A percentile compares a stretch with the other conserved stretches of the same genome.
Conservation (phyloP, 2,797 vertebrate genomes). For the Brachyrhaphis roseni region DNA sequence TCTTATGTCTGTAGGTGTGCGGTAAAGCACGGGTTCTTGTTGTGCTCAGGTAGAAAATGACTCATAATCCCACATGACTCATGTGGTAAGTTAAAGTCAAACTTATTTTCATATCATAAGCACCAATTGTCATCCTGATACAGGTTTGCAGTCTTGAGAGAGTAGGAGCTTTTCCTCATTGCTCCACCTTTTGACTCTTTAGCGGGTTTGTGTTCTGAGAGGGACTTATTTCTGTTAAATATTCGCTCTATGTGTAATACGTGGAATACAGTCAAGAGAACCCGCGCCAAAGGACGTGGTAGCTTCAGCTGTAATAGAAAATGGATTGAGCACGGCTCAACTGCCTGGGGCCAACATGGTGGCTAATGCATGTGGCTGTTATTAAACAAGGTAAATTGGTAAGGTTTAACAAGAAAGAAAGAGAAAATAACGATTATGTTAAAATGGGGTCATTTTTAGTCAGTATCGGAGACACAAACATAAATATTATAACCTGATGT, state of each 20-base stretch:
- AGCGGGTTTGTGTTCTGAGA: constrained; percentile 23
- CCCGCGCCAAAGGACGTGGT: constrained; percentile 59
- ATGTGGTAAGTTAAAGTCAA: constrained; percentile 60
- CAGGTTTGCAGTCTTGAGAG: constrained; percentile 39
- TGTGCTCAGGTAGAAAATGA: constrained; percentile 64
- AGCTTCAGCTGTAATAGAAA: constrained; percentile 66
- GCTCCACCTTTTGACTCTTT: constrained; percentile 40
- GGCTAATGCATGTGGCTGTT: constrained; percentile 72
- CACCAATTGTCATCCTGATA: constrained; percentile 48
- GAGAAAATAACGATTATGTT: constrained; percentile 26
- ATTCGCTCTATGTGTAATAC: constrained; percentile 49
- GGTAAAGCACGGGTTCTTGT: constrained; percentile 43
- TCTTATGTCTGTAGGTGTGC: constrained; percentile 65
- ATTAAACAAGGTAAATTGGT: constrained; percentile 69
- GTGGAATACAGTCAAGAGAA: constrained; percentile 52
- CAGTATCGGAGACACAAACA: neutral
- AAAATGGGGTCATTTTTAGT: constrained; percentile 23
- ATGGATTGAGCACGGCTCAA: constrained; percentile 60
- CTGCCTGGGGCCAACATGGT: constrained; percentile 61
- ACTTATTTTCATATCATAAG: constrained; percentile 44
- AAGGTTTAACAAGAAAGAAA: constrained; percentile 52
- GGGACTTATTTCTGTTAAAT: constrained; percentile 56
- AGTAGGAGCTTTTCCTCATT: constrained; percentile 41
- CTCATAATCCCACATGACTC: constrained; percentile 71
- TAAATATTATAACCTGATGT: neutral